Evolutionary conservation across 2,797 vertebrate genomes (phyloP).

Genomic region (Hippopotamyrus pictus): DNA sequence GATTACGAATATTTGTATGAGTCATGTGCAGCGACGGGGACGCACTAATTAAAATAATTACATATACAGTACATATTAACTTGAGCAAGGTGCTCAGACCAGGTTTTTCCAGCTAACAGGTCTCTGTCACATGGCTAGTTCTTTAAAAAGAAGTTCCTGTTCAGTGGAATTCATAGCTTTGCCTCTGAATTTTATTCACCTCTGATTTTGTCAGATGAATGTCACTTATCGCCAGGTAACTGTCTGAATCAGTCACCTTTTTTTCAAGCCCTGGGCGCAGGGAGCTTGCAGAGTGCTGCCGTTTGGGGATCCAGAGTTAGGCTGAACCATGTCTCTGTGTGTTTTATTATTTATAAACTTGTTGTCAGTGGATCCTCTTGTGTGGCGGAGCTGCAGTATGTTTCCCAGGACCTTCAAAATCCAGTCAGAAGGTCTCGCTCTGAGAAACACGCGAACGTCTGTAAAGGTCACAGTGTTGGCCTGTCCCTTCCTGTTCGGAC

Average conservation of each 20-base stretch:
- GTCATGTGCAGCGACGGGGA: background rate
- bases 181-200: background rate
- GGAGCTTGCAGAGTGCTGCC: background rate
- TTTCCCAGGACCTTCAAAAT: background rate
- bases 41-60: background rate
- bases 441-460: background rate
- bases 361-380: background rate
- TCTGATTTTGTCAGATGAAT: background rate
- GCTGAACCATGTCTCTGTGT: background rate
- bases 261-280: background rate
- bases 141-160: background rate
- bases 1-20: background rate
- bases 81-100: background rate
- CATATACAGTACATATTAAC: background rate
- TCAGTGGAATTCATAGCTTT: background rate
- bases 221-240: background rate
- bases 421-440: conserved; percentile 4
- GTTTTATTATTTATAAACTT: background rate
- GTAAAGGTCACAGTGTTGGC: background rate
- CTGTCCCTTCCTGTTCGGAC: background rate
- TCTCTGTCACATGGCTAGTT: background rate
- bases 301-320: background rate
- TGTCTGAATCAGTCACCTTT: background rate
- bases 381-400: background rate
- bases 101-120: background rate